Percentiles rank a stretch among this genome's conserved stretches.
Conservation (phyloP, 1,140 invertebrate species). For the Drosophila oshimai region DNA sequence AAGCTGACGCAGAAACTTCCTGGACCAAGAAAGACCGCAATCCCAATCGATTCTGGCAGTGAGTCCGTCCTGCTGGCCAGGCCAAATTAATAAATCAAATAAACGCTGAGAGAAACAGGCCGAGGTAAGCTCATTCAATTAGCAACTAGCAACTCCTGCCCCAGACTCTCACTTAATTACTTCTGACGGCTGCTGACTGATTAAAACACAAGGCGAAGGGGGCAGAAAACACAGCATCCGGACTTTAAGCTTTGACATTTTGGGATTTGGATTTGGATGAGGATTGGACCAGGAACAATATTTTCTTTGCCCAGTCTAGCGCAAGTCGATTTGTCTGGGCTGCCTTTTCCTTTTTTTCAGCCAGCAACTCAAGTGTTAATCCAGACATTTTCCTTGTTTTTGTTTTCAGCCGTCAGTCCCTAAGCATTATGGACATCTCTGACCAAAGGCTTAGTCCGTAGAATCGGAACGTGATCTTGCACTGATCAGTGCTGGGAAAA, state of each 20-base stretch:
- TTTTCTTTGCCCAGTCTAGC: conserved; percentile 72
- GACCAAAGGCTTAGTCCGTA: background rate
- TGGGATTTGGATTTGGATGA: conserved; percentile 17
- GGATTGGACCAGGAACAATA: conserved; percentile 41
- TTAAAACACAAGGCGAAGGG: conserved; percentile 41
- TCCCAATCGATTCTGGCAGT: conserved; percentile 27
- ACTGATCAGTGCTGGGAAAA: conserved; percentile 10
- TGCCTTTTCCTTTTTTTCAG: conserved; percentile 5
- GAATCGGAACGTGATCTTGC: conserved; percentile 13
- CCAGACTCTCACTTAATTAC: conserved; percentile 52
- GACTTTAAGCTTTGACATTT: conserved; percentile 70
- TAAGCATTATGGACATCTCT: background rate
- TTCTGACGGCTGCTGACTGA: conserved; percentile 57
- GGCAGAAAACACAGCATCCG: background rate
- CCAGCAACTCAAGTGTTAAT: conserved; percentile 59
- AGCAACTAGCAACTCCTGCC: conserved; percentile 21
- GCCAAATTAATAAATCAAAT: conserved; percentile 73
- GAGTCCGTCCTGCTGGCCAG: background rate
- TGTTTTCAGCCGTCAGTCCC: conserved; percentile 1
- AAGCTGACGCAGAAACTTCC: conserved; percentile 71
- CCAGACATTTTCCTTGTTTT: conserved; percentile 22
- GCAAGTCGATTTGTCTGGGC: conserved; percentile 63
- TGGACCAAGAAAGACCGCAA: conserved; percentile 2
- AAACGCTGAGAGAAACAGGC: conserved; percentile 29
- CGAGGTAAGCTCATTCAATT: conserved; percentile 66